Evolutionary conservation across 2,113 vertebrate species (phyloP).

Genomic region (Chloropsis hardwickii): DNA sequence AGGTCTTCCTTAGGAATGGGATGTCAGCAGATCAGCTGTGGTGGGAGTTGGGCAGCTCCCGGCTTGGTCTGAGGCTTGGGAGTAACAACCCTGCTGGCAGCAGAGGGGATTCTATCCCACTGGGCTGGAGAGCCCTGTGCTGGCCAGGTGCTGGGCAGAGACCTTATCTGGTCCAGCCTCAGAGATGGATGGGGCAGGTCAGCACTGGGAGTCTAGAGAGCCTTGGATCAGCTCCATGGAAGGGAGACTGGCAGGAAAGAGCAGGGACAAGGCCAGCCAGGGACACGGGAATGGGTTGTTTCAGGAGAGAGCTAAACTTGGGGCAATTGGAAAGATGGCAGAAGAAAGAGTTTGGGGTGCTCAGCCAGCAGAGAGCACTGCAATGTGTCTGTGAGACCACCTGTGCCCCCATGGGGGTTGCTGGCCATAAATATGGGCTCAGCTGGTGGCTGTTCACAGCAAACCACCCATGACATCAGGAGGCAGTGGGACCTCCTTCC

Average conservation of each 20-base stretch:
- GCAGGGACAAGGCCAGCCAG: neutral
- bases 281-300: accelerated
- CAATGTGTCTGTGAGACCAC: neutral
- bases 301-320: neutral
- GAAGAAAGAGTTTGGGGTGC: neutral
- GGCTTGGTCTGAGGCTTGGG: neutral
- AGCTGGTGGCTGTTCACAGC: neutral
- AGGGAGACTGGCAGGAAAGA: accelerated
- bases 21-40: neutral
- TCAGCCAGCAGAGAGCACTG: neutral
- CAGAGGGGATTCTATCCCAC: accelerated
- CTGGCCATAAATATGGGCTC: neutral
- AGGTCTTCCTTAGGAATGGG: neutral
- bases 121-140: neutral
- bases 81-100: neutral
- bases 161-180: neutral
- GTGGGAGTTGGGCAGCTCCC: neutral
- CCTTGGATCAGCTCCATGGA: neutral
- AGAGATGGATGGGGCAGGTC: neutral
- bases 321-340: neutral
- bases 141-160: neutral
- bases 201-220: neutral
- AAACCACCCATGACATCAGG: neutral
- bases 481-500: neutral
- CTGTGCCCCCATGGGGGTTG: accelerated